Evolutionary conservation across 2,797 vertebrate genomes (phyloP), one percentile per base, ranked within the genome.

Genomic region (Danio albolineatus): DNA sequence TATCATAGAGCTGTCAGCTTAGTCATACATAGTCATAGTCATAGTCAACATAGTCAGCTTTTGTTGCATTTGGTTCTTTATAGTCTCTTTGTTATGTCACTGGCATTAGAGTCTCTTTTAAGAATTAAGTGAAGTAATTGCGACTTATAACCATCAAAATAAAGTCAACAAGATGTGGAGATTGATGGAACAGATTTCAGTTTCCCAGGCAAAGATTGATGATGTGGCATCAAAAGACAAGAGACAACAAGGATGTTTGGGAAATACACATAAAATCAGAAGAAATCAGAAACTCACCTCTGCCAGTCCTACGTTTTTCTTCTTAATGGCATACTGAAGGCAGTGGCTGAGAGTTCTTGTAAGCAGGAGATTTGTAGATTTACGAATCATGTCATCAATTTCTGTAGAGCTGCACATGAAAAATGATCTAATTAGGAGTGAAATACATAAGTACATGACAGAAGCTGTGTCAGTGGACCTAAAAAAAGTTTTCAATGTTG

Each of bases 301-400:
- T 0, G 96, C 96, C 76, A 99, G 92, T 0, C 98, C 97, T 0
- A 97, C 94, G 10, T 98, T 98, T 87, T 92, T 98, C 91, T 96
- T 97, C 91, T 98, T 98, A 83, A 99, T 99, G 88, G 95, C 96
- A 1, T 95, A 98, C 85, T 98, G 97, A 76, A 99, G 92, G 83
- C 95, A 96, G 92, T 95, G 93, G 92, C 96, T 98, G 75, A 99
- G 94, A 0, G 96, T 98, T 57, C 97, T 92, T 69, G 96, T 98
- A 87, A 99, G 89, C 87, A 99, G 86, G 81, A 99, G 92, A 41
- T 99, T 99, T 0, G 97, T 98, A 4, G 97, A 98, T 90, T 99
- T 98, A 69, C 96, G 92, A 83, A 99, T 99, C 97, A 98, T 98
- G 85, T 99, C 97, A 7, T 99, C 98, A 0, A 99, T 92, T 89